phyloP scores from a whole-genome alignment of 1,140 invertebrate genomes.

The Drosophila cardini region DNA sequence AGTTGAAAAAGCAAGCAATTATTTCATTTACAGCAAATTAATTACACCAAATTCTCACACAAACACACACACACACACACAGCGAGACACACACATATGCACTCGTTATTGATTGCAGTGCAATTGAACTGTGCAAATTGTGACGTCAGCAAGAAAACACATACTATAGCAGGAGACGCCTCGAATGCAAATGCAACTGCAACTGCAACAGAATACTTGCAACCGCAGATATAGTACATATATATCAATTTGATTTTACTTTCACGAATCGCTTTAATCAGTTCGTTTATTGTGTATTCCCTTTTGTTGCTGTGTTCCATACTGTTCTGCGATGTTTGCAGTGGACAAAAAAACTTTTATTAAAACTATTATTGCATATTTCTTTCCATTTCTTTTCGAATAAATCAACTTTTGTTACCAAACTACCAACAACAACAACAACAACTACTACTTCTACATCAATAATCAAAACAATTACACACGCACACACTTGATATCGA shows the following conservation, averaged over 20 bases:
- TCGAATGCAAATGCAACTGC: slow-evolving; percentile 16
- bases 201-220: slow-evolving; percentile 17
- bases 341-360: slow-evolving; percentile 44
- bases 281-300: slow-evolving; percentile 52
- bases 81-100: slow-evolving; percentile 26
- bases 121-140: slow-evolving; percentile 53
- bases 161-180: slow-evolving; percentile 21
- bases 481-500: slow-evolving; percentile 33
- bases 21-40: slow-evolving; percentile 44
- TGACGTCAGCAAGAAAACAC: slow-evolving; percentile 50
- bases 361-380: slow-evolving; percentile 70
- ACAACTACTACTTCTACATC: slow-evolving; percentile 33
- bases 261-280: slow-evolving; percentile 65
- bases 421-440: slow-evolving; percentile 46
- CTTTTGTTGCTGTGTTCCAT: slow-evolving; percentile 66
- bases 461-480: slow-evolving; percentile 37
- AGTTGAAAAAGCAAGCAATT: slow-evolving; percentile 51
- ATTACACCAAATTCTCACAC: slow-evolving; percentile 36
- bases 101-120: slow-evolving; percentile 57
- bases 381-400: slow-evolving; percentile 73
- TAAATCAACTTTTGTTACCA: slow-evolving; percentile 67
- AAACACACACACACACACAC: slow-evolving; percentile 22
- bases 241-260: slow-evolving; percentile 34
- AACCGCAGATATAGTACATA: slow-evolving; percentile 40
- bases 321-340: slow-evolving; percentile 15